phyloP scores from a whole-genome alignment of 2,113 vertebrate genomes.

The Aphyosemion australe region DNA sequence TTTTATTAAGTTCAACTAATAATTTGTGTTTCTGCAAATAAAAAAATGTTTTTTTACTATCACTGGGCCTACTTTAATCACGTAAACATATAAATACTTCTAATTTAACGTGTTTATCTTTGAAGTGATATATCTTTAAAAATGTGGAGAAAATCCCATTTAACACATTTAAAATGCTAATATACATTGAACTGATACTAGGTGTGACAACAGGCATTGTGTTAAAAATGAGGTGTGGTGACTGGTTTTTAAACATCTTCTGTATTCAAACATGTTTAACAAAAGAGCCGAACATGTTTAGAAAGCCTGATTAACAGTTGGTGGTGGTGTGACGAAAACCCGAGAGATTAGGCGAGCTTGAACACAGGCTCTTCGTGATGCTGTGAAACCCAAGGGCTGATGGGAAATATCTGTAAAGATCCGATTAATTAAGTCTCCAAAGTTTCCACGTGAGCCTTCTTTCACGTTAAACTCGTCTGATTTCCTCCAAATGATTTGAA shows the following conservation, averaged over 20 bases:
- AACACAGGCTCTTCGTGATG: not conserved
- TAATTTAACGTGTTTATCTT: too few relatives aligned
- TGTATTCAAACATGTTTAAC: not conserved
- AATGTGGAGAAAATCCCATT: not conserved
- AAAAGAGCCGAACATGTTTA: not conserved
- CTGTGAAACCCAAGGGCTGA: constrained; percentile 1
- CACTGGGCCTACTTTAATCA: too few relatives aligned
- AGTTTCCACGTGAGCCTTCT: not conserved
- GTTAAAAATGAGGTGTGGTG: not conserved
- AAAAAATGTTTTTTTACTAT: too few relatives aligned
- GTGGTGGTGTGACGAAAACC: too few relatives aligned
- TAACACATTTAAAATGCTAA: not conserved
- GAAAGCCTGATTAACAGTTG: not conserved
- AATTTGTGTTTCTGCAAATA: too few relatives aligned
- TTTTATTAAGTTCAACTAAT: too few relatives aligned
- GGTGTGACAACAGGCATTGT: not conserved
- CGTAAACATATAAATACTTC: too few relatives aligned
- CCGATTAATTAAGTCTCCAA: too few relatives aligned
- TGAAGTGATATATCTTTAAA: too few relatives aligned
- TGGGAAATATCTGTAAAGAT: not conserved
- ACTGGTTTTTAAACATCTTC: constrained; percentile 1
- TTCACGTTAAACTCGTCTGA: not conserved
- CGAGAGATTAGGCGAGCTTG: not conserved
- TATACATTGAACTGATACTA: not conserved
- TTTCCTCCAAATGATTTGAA: not conserved